Evolutionary conservation across 2,888 invertebrate genomes (phyloP).

Genomic region (Malachius bipustulatus): DNA sequence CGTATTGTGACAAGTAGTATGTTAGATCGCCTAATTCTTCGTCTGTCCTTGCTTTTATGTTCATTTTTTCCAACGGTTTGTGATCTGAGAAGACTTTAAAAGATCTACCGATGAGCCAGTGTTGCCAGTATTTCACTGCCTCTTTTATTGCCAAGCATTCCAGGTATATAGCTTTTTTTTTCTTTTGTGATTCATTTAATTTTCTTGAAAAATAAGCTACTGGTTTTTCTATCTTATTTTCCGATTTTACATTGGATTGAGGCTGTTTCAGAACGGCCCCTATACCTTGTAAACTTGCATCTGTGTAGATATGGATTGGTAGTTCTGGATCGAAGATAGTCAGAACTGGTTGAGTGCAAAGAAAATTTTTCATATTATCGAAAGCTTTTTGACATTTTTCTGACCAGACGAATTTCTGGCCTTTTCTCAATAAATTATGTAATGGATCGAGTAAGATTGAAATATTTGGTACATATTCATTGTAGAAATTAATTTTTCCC

Average conservation of each 20-base stretch:
- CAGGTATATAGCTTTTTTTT: slow-evolving; percentile 16
- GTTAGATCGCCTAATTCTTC: slow-evolving; percentile 21
- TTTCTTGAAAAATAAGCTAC: slow-evolving; percentile 16
- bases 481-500: slow-evolving; percentile 14
- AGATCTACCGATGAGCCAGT: slow-evolving; percentile 13
- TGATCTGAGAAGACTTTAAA: slow-evolving; percentile 15
- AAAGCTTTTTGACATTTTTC: slow-evolving; percentile 16
- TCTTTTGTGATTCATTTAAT: slow-evolving; percentile 15
- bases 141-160: slow-evolving; percentile 17
- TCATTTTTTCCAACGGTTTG: slow-evolving; percentile 18
- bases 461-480: no score
- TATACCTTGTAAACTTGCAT: slow-evolving; percentile 20
- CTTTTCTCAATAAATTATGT: slow-evolving; percentile 17
- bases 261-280: slow-evolving; percentile 21
- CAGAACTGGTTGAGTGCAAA: slow-evolving; percentile 20
- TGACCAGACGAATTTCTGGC: slow-evolving; percentile 17
- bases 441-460: slow-evolving; percentile 16
- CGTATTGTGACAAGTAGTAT: slow-evolving; percentile 22
- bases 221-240: no score
- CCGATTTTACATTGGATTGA: slow-evolving; percentile 6
- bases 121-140: slow-evolving; percentile 15
- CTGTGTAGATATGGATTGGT: slow-evolving; percentile 20
- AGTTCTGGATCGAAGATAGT: slow-evolving; percentile 18
- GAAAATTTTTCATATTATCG: slow-evolving; percentile 9
- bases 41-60: slow-evolving; percentile 21